Evolutionary conservation across 92 coral and sea anemone genomes (phyloP).

Genomic region (Porites cylindrica): DNA sequence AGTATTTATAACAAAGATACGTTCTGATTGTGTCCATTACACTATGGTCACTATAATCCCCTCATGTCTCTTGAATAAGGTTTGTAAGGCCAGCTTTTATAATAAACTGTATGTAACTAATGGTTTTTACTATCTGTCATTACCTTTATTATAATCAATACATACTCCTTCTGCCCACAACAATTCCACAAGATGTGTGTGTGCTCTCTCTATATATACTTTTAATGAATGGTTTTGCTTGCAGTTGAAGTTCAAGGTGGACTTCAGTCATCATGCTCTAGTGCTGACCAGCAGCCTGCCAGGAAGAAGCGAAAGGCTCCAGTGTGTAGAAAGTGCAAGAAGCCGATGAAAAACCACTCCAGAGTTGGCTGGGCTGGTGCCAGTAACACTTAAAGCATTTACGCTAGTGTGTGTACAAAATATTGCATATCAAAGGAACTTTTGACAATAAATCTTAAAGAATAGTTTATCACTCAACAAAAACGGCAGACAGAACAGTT

Average conservation of each 20-base stretch:
- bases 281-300: conserved; percentile 40
- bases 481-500: not conserved
- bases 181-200: not conserved
- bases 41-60: not conserved
- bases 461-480: not conserved
- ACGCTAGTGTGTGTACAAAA: not conserved
- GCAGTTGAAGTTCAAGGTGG: conserved; percentile 43
- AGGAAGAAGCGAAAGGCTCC: conserved; percentile 57
- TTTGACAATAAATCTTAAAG: not conserved
- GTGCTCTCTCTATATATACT: too few species aligned
- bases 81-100: not conserved
- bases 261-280: conserved; percentile 42
- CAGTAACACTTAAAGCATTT: conserved; percentile 26
- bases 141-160: not conserved
- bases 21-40: not conserved
- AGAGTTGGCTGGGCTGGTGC: conserved; percentile 37
- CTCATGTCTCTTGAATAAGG: not conserved
- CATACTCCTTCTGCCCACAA: not conserved
- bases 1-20: not conserved
- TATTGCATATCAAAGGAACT: not conserved
- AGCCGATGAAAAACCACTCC: conserved; percentile 47
- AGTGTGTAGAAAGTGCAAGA: conserved; percentile 44
- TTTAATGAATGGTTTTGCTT: not conserved
- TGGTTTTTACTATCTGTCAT: too few species aligned
- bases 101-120: not conserved